phyloP scores from a whole-genome alignment of 1,140 invertebrate genomes.

The Papilio dardanus region DNA sequence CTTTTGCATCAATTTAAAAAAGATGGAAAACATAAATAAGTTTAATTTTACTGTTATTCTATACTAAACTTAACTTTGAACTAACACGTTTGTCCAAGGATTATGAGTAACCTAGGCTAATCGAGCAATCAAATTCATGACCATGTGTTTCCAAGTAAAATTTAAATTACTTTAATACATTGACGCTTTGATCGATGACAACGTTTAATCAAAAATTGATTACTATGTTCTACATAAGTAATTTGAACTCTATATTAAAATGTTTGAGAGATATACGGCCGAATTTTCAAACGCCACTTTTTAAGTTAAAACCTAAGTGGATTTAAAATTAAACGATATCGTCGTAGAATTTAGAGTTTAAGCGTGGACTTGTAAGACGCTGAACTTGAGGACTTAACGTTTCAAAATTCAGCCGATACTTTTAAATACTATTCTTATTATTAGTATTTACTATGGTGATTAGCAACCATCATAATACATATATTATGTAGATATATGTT shows the following conservation, averaged over 20 bases:
- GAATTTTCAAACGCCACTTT: neutral
- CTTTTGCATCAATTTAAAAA: neutral
- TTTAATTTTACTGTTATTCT: neutral
- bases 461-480: no score
- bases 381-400: no score
- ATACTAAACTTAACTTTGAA: neutral
- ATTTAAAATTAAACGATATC: no score
- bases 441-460: no score
- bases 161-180: neutral
- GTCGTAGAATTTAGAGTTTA: no score
- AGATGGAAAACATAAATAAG: neutral
- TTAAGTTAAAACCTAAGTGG: neutral
- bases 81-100: neutral
- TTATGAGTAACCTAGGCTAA: neutral
- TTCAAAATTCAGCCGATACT: no score
- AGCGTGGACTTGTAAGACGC: no score
- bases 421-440: no score
- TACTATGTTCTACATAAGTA: neutral
- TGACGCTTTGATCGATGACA: neutral
- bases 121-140: neutral
- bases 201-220: neutral
- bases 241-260: neutral
- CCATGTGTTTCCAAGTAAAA: constrained; percentile 15
- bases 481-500: no score
- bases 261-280: neutral